Conservation (phyloP, 2,113 vertebrate species). For the Antennarius striatus region DNA sequence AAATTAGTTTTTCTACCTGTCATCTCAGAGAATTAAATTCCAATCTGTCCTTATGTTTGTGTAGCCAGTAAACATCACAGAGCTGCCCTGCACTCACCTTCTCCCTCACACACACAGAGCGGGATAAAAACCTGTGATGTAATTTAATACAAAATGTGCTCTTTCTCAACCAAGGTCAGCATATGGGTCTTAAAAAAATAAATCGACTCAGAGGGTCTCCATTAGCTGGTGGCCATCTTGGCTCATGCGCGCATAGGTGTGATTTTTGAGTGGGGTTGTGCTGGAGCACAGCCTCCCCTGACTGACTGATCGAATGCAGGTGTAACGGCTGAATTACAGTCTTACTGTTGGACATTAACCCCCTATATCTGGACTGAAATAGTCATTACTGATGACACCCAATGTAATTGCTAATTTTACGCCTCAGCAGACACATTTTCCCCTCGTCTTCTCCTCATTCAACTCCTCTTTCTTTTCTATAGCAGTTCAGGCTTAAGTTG, state of each 20-base stretch:
- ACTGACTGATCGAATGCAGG: slow-evolving; percentile 88
- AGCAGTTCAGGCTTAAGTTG: slow-evolving; percentile 85
- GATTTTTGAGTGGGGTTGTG: slow-evolving; percentile 78
- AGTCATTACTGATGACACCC: slow-evolving; percentile 96
- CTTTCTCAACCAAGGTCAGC: slow-evolving; percentile 74
- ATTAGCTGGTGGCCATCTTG: slow-evolving; percentile 87
- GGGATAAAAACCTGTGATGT: slow-evolving; percentile 42
- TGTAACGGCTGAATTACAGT: slow-evolving; percentile 91
- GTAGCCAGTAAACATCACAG: too few relatives aligned
- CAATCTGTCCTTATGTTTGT: too few relatives aligned
- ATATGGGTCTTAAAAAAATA: slow-evolving; percentile 81
- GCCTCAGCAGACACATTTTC: slow-evolving; percentile 91
- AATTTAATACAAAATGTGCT: slow-evolving; percentile 70
- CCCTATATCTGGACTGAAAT: slow-evolving; percentile 93
- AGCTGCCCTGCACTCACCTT: not conserved
- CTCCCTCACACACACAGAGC: slow-evolving; percentile 8
- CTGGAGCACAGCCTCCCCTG: slow-evolving; percentile 76
- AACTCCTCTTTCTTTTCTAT: slow-evolving; percentile 64
- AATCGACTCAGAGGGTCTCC: slow-evolving; percentile 84
- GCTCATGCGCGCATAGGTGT: slow-evolving; percentile 82
- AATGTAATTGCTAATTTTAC: slow-evolving; percentile 99
- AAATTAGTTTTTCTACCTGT: slow-evolving; percentile 36
- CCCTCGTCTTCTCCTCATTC: slow-evolving; percentile 71
- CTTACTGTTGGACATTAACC: slow-evolving; percentile 88
- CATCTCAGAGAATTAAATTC: not conserved